Evolutionary conservation across 30 jellyfish, hydroid and myxozoan genomes (phyloP), one percentile per base, ranked within the genome.

Genomic region (Hydractinia symbiolongicarpus): DNA sequence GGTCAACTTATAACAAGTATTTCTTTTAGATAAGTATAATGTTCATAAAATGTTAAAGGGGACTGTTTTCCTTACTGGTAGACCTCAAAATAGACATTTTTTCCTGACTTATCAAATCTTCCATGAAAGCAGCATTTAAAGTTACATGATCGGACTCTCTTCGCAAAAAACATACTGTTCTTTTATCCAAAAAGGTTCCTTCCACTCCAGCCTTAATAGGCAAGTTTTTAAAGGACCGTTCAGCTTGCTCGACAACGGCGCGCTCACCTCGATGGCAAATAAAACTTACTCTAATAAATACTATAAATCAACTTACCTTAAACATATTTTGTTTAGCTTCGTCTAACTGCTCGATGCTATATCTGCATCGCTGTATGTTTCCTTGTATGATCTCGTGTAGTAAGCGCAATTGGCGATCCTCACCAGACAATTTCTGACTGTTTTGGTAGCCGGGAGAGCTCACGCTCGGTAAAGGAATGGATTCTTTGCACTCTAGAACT

Each of bases 321-420:
- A 93, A 72, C 96, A 93, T 84, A 66, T 91, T 86, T 66, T 87
- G 96, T 62, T 93, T 93, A 14, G 96, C 95, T 73, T 93, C 98
- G 13, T 20, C 74, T 17, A 93, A 76, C 84, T 87, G 98, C 52
- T 93, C 98, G 79, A 87, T 93, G 86, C 98, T 87, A n/a, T 78
- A 73, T 53, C 88, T 92, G 64, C 98, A 93, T 14, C 98, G 88
- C 81, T 93, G 98, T 9, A 93, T 93, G 62, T 87, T 93, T 14
- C 98, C 98, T 91, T 93, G 89, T 8, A 93, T 87, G 40, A 93
- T 95, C 67, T 93, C 98, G 79, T 93, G 98, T 44, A 93, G 89
- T 51, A 93, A 89, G 19, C 98, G 83, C 20, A 93, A 82, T 57
- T 93, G 98, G 52, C 79, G 95, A 57, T 93, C 98, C 16, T 72